phyloP scores from a whole-genome alignment of 2,797 vertebrate species.

The Melanotaenia maccullochi region DNA sequence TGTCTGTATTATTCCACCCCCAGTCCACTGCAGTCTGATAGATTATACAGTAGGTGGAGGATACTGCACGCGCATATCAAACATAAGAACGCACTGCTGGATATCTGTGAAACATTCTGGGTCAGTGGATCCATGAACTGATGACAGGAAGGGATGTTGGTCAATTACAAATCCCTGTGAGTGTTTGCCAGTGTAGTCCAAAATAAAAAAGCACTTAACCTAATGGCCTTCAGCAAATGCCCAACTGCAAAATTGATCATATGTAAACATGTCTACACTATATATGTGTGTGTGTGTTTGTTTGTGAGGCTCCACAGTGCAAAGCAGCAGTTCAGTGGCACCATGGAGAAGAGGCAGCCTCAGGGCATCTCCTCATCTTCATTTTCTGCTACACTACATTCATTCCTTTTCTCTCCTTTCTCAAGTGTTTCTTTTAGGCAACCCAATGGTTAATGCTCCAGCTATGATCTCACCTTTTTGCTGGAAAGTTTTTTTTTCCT shows the following conservation, averaged over 20 bases:
- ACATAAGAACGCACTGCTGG: constrained; percentile 32
- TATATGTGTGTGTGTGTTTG: constrained; percentile 18
- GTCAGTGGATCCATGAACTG: constrained; percentile 50
- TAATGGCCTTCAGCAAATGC: constrained; percentile 50
- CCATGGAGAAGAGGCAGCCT: constrained; percentile 41
- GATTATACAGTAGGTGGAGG: constrained; percentile 43
- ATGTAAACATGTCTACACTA: constrained; percentile 50
- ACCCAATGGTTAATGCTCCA: constrained; percentile 15
- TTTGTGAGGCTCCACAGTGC: constrained; percentile 23
- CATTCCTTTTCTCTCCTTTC: neutral
- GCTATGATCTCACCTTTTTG: constrained; percentile 40
- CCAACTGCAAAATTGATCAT: constrained; percentile 45
- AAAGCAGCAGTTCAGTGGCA: constrained; percentile 55
- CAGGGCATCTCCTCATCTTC: constrained; percentile 26
- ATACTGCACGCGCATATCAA: constrained; percentile 40
- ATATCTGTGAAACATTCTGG: constrained; percentile 52
- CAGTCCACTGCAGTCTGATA: constrained; percentile 19
- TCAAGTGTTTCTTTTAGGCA: constrained; percentile 20
- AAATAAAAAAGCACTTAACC: constrained; percentile 59
- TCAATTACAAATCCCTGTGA: constrained; percentile 34
- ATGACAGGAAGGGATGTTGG: constrained; percentile 25
- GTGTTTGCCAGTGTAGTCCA: constrained; percentile 12
- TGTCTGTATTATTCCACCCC: constrained; percentile 41
- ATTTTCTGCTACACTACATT: constrained; percentile 7
- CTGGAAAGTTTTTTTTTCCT: constrained; percentile 23